A percentile compares a stretch with the other conserved stretches of the same genome.
These are phyloP conservation scores for Trisateles emortualis DNA, from an alignment of 2,888 invertebrate species.

Conservation along the genomic window DNA sequence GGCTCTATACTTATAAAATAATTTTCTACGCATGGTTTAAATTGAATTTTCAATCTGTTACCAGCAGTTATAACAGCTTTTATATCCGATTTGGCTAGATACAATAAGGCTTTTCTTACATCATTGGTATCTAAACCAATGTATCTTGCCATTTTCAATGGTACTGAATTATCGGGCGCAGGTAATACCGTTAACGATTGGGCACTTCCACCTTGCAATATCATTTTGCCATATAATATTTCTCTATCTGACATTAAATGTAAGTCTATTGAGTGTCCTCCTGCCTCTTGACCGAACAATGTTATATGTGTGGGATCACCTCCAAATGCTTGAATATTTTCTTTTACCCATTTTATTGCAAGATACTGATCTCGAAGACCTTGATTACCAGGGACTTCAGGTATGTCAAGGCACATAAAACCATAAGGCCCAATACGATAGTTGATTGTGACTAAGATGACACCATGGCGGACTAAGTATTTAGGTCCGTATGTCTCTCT, in stretches of 20 bases:
- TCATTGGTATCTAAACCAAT: conserved; percentile 49
- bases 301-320: conserved; percentile 47
- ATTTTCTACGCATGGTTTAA: conserved; percentile 54
- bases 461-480: conserved; percentile 37
- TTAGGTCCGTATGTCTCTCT: conserved; percentile 13
- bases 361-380: conserved; percentile 48
- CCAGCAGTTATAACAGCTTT: conserved; percentile 47
- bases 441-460: conserved; percentile 48
- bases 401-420: conserved; percentile 46
- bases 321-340: conserved; percentile 47
- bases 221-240: conserved; percentile 52
- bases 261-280: conserved; percentile 41
- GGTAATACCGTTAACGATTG: conserved; percentile 25
- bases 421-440: conserved; percentile 48
- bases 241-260: conserved; percentile 38
- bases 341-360: conserved; percentile 47
- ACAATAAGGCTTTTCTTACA: conserved; percentile 50
- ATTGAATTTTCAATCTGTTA: conserved; percentile 24
- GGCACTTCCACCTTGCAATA: conserved; percentile 58
- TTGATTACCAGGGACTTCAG: conserved; percentile 48
- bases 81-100: conserved; percentile 46
- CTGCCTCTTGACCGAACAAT: conserved; percentile 47
- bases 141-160: conserved; percentile 48
- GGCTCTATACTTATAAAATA: conserved; percentile 50
- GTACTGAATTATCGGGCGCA: conserved; percentile 43